phyloP scores from a whole-genome alignment of 2,797 vertebrate species.

The Streptopelia turtur region DNA sequence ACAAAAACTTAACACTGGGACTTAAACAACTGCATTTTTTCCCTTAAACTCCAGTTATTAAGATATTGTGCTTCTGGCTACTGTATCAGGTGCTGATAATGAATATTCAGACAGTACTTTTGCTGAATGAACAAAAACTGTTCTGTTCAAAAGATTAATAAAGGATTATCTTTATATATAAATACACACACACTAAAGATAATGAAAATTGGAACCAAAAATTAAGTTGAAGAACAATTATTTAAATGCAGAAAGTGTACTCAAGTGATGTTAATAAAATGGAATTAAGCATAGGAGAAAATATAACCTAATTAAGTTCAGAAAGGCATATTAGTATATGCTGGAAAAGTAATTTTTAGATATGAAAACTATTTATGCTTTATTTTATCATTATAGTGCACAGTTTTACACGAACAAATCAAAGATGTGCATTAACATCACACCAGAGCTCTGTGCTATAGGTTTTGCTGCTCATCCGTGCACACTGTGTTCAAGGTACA shows the following conservation, averaged over 20 bases:
- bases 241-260: background rate
- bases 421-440: background rate
- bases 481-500: background rate
- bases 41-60: constrained; percentile 4
- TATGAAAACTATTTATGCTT: background rate
- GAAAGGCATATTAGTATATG: background rate
- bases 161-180: background rate
- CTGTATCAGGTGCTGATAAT: background rate
- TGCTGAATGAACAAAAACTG: background rate
- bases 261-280: background rate
- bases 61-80: background rate
- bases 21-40: background rate
- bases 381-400: background rate
- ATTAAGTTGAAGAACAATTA: background rate
- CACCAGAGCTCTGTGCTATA: background rate
- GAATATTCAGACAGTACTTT: background rate
- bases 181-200: background rate
- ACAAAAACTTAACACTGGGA: background rate
- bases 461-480: accelerated
- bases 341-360: background rate
- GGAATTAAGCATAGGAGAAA: background rate
- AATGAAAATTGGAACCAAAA: constrained; percentile 19
- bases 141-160: background rate
- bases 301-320: background rate
- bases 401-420: background rate